Evolutionary conservation across 2,888 invertebrate species (phyloP), one percentile per base, ranked within the genome.

Genomic region (Ernsta delagoae): DNA sequence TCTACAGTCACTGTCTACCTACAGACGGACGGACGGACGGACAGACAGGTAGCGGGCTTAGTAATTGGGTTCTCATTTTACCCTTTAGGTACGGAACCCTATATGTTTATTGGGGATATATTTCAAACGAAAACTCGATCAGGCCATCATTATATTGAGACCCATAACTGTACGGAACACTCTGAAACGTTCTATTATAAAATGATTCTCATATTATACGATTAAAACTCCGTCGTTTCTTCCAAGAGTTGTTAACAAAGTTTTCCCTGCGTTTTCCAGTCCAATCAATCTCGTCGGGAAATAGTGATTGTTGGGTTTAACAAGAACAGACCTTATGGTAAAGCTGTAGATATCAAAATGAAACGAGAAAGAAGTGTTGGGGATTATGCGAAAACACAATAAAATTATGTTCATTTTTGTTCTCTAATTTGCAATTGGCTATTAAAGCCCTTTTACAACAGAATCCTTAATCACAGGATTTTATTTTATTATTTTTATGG

Each of bases 171-270:
- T 2, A 43, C 43, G 9, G 11, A 43, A 4, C n/a, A n/a, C 45
- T 45, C 45, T 7, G 12, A 12, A 48, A 48, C 48, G 48, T 16
- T 48, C 4, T 45, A n/a, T n/a, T n/a, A 45, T n/a, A 45, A 54
- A 67, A 67, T 67, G 43, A 53, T 66, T 67, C 54, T 54, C 66
- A 61, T 60, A 61, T 67, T 67, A 67, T 61, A 54, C 54, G 60
- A 60, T 60, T 67, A 67, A 34, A 67, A 67, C 54, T 67, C 61
- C 34, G 34, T 6, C 8, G 54, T 5, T 45, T 60, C 24, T 67
- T 66, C 54, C 12, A 41, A 39, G 53, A 60, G 66, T 45, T 60
- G 54, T 53, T 60, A 11, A 11, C 53, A 5, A 67, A 67, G 60
- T 67, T 67, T 67, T 45, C 36, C 16, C 39, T 34, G 60, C 60